A percentile compares a stretch with the other conserved stretches of the same genome.
Conservation (phyloP, 2,113 vertebrate genomes). For the Leptocoma aspasia region DNA sequence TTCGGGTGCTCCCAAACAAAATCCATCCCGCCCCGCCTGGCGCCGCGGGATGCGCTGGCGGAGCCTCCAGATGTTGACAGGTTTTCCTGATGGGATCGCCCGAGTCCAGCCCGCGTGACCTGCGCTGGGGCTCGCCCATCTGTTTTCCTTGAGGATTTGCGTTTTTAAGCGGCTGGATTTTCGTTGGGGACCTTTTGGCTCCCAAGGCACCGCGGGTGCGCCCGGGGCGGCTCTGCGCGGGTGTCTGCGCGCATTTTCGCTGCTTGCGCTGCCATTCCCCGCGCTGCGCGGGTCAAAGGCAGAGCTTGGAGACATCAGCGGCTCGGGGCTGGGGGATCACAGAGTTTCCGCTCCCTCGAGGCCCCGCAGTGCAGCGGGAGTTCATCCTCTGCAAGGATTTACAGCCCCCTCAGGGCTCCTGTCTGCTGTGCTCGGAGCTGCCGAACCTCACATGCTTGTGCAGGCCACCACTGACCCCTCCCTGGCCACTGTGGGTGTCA, state of each 20-base stretch:
- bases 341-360: background rate
- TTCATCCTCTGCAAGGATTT: background rate
- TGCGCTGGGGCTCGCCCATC: background rate
- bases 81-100: background rate
- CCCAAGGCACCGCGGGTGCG: background rate
- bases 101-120: background rate
- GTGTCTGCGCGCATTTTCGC: background rate
- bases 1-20: background rate
- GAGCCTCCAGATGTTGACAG: background rate
- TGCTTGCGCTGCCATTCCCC: background rate
- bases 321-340: background rate
- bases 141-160: background rate
- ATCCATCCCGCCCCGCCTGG: background rate
- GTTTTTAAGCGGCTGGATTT: background rate
- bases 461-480: background rate
- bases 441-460: rapidly evolving
- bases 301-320: background rate
- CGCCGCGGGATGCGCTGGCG: background rate
- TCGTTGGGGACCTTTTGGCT: background rate
- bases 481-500: rapidly evolving
- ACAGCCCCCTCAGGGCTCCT: background rate
- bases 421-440: background rate
- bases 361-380: background rate
- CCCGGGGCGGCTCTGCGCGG: background rate
- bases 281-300: background rate